These are phyloP conservation scores for Oncorhynchus kisutch DNA, from an alignment of 2,113 vertebrate genomes.

Conservation along the genomic window DNA sequence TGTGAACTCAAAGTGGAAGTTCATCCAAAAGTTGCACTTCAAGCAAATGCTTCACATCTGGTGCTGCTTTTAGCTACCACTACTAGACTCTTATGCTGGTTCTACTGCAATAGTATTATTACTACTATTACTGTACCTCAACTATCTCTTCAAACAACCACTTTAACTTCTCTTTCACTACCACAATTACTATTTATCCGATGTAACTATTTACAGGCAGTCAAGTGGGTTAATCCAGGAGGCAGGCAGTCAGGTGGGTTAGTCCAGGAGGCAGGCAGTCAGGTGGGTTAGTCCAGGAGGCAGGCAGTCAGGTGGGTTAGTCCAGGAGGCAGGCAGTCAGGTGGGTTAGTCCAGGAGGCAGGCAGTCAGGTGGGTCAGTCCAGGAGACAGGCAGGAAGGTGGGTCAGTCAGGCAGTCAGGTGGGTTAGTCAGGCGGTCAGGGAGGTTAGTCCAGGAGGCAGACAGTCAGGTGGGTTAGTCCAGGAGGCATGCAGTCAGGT, in stretches of 20 bases:
- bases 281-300: neutral
- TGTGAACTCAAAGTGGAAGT: conserved; percentile 19
- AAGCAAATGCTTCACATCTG: neutral
- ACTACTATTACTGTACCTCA: no score
- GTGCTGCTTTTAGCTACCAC: neutral
- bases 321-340: neutral
- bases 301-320: neutral
- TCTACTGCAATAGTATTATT: no score
- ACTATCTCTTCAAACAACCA: no score
- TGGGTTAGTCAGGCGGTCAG: neutral
- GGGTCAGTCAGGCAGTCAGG: neutral
- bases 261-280: neutral
- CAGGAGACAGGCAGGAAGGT: neutral
- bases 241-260: neutral
- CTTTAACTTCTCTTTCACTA: neutral
- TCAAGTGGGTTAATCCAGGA: neutral
- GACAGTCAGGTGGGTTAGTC: neutral
- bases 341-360: neutral
- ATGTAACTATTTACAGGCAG: neutral
- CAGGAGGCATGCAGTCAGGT: no score
- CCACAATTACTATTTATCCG: neutral
- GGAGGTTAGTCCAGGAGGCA: neutral
- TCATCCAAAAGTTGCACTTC: conserved; percentile 26
- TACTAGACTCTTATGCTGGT: neutral
- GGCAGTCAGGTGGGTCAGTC: neutral